These are phyloP conservation scores for Himalopsyche phryganea DNA, from an alignment of 1,140 invertebrate genomes.

Conservation along the genomic window DNA sequence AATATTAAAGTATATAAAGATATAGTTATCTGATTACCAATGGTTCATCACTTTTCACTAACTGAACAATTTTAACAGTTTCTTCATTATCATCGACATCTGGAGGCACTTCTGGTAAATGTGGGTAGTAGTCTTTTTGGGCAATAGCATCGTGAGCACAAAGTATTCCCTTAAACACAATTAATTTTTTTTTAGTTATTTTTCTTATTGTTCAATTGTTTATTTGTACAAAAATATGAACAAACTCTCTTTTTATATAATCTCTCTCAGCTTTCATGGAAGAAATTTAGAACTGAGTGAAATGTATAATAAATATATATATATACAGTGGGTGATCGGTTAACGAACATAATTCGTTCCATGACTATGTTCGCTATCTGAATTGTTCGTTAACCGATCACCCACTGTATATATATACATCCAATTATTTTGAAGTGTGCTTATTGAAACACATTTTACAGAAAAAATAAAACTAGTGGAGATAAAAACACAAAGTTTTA, in stretches of 20 bases:
- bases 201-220: background rate
- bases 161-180: conserved; percentile 71
- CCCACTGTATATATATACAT: too few relatives aligned
- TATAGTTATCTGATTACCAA: conserved; percentile 65
- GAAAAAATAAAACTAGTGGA: too few relatives aligned
- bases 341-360: too few relatives aligned
- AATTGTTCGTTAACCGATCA: too few relatives aligned
- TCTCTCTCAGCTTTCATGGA: too few relatives aligned
- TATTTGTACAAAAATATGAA: background rate
- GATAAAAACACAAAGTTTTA: too few relatives aligned
- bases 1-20: background rate
- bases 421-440: too few relatives aligned
- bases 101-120: conserved; percentile 80
- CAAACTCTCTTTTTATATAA: background rate
- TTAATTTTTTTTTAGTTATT: background rate
- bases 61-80: conserved; percentile 94
- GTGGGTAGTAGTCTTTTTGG: conserved; percentile 91
- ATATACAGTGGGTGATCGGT: too few relatives aligned
- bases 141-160: conserved; percentile 92
- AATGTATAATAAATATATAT: too few relatives aligned
- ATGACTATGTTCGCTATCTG: too few relatives aligned
- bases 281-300: too few relatives aligned
- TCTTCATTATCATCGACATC: conserved; percentile 92
- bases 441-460: too few relatives aligned
- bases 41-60: conserved; percentile 95